phyloP scores from a whole-genome alignment of 1,140 invertebrate species.

The Zaprionus inermis region DNA sequence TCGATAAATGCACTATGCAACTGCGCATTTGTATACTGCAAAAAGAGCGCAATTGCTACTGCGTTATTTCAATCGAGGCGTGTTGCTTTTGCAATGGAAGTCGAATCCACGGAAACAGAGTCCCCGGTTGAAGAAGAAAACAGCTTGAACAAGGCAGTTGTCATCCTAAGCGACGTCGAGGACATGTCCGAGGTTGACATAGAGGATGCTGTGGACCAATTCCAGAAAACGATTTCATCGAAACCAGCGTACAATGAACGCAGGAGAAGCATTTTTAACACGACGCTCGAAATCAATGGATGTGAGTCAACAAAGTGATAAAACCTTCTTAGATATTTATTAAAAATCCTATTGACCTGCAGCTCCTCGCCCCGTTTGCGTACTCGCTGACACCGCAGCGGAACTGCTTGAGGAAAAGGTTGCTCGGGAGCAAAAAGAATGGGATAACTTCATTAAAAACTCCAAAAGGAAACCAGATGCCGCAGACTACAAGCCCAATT shows the following conservation, averaged over 20 bases:
- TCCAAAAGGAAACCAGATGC: not conserved
- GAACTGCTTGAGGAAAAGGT: conserved; percentile 11
- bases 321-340: not conserved
- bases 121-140: not conserved
- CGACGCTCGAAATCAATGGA: too few species aligned
- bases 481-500: conserved; percentile 28
- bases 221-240: not conserved
- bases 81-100: conserved; percentile 7
- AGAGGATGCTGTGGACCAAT: not conserved
- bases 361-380: not conserved
- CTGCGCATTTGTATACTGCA: too few species aligned
- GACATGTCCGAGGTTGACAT: not conserved
- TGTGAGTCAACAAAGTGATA: too few species aligned
- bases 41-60: not conserved
- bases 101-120: not conserved
- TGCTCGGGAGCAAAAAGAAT: conserved; percentile 15
- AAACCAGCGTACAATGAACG: not conserved
- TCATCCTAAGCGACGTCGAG: not conserved
- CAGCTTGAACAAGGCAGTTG: not conserved
- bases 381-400: not conserved
- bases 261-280: not conserved
- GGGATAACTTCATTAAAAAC: conserved; percentile 25
- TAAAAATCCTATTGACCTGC: not conserved
- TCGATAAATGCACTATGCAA: not conserved
- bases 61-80: not conserved